Base-by-base conservation (phyloP, 1,140 invertebrate genomes). In the Acromyrmex heyeri region DNA sequence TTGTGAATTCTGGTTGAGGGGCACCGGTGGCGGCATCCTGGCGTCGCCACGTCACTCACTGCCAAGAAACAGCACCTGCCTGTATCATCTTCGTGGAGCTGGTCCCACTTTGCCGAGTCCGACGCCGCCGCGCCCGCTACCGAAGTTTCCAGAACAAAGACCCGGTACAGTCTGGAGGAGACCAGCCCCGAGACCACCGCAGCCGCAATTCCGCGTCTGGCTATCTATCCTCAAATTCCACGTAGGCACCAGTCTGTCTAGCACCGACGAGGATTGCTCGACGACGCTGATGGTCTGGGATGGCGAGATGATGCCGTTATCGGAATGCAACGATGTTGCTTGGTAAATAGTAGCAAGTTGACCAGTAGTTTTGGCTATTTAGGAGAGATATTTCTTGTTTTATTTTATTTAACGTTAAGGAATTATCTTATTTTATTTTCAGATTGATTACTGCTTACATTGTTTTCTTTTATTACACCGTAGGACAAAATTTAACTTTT, bases 171-270 rank as follows among this genome's bases (percentile, higher is more conserved):
- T 94, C 59, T 96, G 96, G 96, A 93, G 96, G 44, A 95, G 96
- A 76, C 96, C 96, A 1, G 95, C 95, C 0, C 95, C 95, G 85
- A 96, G 95, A 92, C 97, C 95, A 62, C 94, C 96, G 0, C 92
- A 94, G 59, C 96, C 97, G 0, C 96, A 97, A 82, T 98, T 97
- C 92, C 96, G 97, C 86, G 97, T 98, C 0, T 98, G 98, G 98
- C 96, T 98, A 85, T 98, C 98, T 1, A 97, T 98, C 69, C 95
- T 98, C 72, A 98, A 98, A 95, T 98, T 98, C 94, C 97, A 98
- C 94, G 97, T 97, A 89, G 96, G 86, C 92, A 95, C 92, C 90
- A 96, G 89, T 95, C 96, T 81, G 93, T 97, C 94, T 10, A 90
- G 88, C 70, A 92, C 90, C 70, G 97, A 97, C 91, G 97, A 97